phyloP scores from a whole-genome alignment of 2,797 vertebrate species.

The Ficedula albicollis region DNA sequence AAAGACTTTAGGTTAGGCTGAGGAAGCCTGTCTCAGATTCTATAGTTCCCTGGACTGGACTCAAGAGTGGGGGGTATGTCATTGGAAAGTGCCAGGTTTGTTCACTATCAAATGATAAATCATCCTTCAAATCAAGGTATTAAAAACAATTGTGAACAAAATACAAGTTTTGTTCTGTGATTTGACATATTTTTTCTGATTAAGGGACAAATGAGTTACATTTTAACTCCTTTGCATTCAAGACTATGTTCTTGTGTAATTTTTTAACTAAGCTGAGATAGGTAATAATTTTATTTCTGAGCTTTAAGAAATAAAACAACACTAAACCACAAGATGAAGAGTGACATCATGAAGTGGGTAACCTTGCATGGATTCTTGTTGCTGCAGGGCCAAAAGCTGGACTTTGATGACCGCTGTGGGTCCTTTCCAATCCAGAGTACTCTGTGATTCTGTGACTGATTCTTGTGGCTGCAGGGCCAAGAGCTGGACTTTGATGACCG shows the following conservation, averaged over 20 bases:
- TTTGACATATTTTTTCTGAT: neutral
- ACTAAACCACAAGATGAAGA: neutral
- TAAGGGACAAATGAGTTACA: neutral
- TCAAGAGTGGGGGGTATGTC: rapidly evolving
- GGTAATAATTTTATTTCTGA: neutral
- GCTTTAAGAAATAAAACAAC: neutral
- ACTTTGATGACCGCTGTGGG: rapidly evolving
- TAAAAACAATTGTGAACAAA: neutral
- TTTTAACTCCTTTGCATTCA: neutral
- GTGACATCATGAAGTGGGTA: neutral
- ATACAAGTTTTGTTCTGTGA: neutral
- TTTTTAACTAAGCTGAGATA: neutral
- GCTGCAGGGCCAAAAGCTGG: neutral
- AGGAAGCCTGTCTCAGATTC: neutral
- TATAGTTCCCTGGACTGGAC: neutral
- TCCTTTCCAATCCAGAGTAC: neutral
- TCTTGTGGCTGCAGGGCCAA: neutral
- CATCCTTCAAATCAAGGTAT: neutral
- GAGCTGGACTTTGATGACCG: rapidly evolving
- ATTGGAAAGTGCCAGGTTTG: neutral
- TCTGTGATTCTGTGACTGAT: neutral
- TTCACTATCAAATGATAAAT: neutral
- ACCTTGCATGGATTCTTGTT: neutral
- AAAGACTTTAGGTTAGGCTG: neutral
- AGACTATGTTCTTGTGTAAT: neutral